Evolutionary conservation across 2,113 vertebrate genomes (phyloP).

Genomic region (Stomatorhinus ivindoensis): DNA sequence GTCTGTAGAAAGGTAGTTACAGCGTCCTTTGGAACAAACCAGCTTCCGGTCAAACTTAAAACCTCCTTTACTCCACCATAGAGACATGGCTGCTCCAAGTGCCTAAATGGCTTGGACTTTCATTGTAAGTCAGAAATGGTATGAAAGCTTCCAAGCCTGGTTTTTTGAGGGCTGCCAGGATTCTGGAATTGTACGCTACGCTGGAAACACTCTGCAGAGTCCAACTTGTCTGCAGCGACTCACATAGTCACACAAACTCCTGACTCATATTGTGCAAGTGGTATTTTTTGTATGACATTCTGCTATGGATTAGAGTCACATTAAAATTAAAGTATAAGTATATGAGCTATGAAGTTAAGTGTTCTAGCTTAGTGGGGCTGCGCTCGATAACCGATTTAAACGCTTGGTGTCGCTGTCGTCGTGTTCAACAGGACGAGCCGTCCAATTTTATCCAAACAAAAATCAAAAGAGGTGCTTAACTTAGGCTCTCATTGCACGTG

Average conservation of each 20-base stretch:
- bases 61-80: background rate
- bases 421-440: slow-evolving; percentile 36
- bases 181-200: background rate
- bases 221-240: background rate
- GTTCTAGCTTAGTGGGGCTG: background rate
- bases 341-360: background rate
- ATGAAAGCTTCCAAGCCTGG: background rate
- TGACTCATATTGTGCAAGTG: background rate
- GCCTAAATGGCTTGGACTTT: background rate
- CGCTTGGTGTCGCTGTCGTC: slow-evolving; percentile 44
- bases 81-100: background rate
- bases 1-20: background rate
- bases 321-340: background rate
- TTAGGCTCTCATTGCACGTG: slow-evolving; percentile 35
- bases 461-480: slow-evolving; percentile 50
- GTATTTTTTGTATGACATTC: background rate
- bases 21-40: background rate
- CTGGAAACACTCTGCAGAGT: background rate
- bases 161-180: background rate
- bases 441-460: slow-evolving; percentile 41
- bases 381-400: slow-evolving; percentile 24
- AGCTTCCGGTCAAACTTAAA: too few species aligned
- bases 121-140: background rate
- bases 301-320: background rate
- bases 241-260: slow-evolving; percentile 3